Percentiles rank a stretch among this genome's conserved stretches.
phyloP scores from a whole-genome alignment of 1,140 invertebrate genomes.

The Saccostrea glomerata region DNA sequence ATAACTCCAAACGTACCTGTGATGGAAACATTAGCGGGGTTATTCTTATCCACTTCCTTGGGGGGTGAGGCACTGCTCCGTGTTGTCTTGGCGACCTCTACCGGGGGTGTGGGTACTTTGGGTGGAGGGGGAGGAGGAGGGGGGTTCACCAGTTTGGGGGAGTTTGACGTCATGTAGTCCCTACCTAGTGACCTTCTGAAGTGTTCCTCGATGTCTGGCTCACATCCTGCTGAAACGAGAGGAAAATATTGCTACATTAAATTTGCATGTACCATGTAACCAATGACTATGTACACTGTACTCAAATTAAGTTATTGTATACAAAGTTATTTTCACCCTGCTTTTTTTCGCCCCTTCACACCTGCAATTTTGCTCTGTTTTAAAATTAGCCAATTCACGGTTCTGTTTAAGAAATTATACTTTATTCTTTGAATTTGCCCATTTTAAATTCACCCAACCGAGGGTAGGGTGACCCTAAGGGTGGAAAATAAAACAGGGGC shows the following conservation, averaged over 20 bases:
- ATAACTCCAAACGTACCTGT: slow-evolving; percentile 60
- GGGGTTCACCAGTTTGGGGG: slow-evolving; percentile 50
- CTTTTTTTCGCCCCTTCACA: background rate
- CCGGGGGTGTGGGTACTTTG: slow-evolving; percentile 43
- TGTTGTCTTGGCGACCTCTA: slow-evolving; percentile 23
- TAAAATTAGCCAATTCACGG: too few species aligned
- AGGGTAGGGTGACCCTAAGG: too few species aligned
- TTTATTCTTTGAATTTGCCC: background rate
- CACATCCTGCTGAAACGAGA: slow-evolving; percentile 77
- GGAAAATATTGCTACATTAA: background rate
- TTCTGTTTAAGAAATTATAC: too few species aligned
- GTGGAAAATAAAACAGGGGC: too few species aligned
- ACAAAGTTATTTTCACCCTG: too few species aligned
- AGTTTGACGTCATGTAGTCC: slow-evolving; percentile 79
- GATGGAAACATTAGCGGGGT: slow-evolving; percentile 64
- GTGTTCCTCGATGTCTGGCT: slow-evolving; percentile 96
- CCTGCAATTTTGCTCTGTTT: too few species aligned
- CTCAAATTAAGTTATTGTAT: too few species aligned
- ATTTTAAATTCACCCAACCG: background rate
- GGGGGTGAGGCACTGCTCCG: slow-evolving; percentile 41
- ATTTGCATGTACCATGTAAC: background rate
- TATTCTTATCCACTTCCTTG: slow-evolving; percentile 11
- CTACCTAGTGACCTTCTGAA: slow-evolving; percentile 94
- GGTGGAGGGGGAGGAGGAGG: slow-evolving; percentile 51
- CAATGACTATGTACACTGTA: background rate